Base-by-base conservation (phyloP, 1,140 invertebrate genomes). In the Drosophila albomicans region DNA sequence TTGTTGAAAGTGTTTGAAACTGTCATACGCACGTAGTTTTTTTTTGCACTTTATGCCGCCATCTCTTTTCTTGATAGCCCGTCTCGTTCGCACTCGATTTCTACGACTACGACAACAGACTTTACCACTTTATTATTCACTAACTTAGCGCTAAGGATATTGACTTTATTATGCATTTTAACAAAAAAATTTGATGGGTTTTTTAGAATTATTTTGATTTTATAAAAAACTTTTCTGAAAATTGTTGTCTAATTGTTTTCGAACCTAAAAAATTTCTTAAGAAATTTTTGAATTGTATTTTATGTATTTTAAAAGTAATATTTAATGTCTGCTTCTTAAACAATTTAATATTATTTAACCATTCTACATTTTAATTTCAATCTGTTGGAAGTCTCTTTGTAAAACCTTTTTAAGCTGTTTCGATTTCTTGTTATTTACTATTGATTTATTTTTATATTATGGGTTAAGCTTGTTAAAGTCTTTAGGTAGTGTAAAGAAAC, bases 1-100 rank as follows among this genome's bases (percentile, higher is more conserved):
- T 85, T 57, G 74, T 67, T 25, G 20, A 25, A 85, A 89, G 86
- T 85, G 72, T 75, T 89, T 79, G 62, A 81, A 89, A 89, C 85
- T 88, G 85, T 88, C 86, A 84, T 76, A 88, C 65, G 80, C 85
- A 88, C 65, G 49, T 79, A 76, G 11, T 74, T 75, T 70, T 64
- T 63, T 62, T 51, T 48, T n/a, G 35, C 49, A 25, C 30, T 64
- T 16, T 32, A 32, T 54, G 11, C 13, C 8, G 49, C 59, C 32
- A 32, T 57, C 30, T 52, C 13, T 46, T 46, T 61, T 45, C 25
- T 15, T 69, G 61, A 15, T 38, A 43, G 11, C 15, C 11, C 15
- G 16, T 73, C 20, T 62, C 10, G 25, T 13, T 6, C 51, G 49
- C 46, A 4, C 43, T 25, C 58, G 16, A 43, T 51, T 67, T 49